These are phyloP conservation scores for Chiloscyllium plagiosum DNA, from an alignment of 2,113 vertebrate species.

Conservation along the genomic window DNA sequence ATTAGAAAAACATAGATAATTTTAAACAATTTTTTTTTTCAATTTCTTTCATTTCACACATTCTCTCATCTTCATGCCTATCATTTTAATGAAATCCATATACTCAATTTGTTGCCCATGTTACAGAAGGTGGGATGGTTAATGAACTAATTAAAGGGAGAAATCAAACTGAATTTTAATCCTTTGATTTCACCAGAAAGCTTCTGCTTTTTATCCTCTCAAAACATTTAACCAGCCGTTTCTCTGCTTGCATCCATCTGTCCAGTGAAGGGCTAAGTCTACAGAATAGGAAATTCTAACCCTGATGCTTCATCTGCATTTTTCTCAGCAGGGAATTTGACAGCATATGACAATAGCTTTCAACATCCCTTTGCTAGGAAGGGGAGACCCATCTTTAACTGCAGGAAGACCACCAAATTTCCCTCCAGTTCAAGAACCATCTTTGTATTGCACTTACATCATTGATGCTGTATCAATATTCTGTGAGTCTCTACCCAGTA, in stretches of 20 bases:
- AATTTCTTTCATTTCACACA: neutral
- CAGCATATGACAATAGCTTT: neutral
- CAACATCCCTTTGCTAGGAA: neutral
- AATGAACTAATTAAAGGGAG: neutral
- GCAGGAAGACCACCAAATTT: neutral
- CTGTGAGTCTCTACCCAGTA: neutral
- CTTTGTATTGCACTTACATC: neutral
- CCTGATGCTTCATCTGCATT: neutral
- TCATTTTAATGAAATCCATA: slow-evolving; percentile 3
- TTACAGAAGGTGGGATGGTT: neutral
- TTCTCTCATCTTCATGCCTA: neutral
- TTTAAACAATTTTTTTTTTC: neutral
- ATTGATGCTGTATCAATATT: neutral
- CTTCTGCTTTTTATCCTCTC: neutral
- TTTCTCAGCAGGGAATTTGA: neutral
- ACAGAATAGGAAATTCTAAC: neutral
- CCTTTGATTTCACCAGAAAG: neutral
- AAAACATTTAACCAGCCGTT: neutral
- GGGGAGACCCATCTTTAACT: neutral
- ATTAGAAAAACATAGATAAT: neutral
- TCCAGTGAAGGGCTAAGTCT: neutral
- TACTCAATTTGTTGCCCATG: neutral
- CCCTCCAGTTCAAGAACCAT: neutral
- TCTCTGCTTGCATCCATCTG: neutral
- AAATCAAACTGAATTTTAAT: slow-evolving; percentile 12